A percentile compares a stretch with the other conserved stretches of the same genome.
Evolutionary conservation across 2,888 invertebrate genomes (phyloP).

Genomic region (Chorisops tibialis): DNA sequence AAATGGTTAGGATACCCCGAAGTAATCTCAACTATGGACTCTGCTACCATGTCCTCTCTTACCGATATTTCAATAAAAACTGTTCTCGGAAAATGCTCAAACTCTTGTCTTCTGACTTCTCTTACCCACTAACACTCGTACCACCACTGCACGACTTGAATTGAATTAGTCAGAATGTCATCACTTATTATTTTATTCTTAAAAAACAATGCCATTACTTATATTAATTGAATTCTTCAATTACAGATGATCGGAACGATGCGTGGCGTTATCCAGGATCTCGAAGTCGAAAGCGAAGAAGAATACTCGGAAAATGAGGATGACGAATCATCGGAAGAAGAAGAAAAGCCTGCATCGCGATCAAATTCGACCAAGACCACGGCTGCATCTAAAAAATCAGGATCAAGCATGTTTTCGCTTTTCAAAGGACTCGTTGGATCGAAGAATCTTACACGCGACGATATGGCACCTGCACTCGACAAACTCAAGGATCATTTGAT

Average conservation of each 20-base stretch:
- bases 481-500: conserved; percentile 95
- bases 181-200: too few species aligned
- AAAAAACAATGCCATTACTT: too few species aligned
- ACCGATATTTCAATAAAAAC: too few species aligned
- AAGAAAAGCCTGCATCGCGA: conserved; percentile 36
- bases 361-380: conserved; percentile 39
- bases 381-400: conserved; percentile 40
- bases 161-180: too few species aligned
- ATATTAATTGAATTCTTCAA: too few species aligned
- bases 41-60: too few species aligned
- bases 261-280: conserved; percentile 76
- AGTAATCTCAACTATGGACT: too few species aligned
- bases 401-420: conserved; percentile 74
- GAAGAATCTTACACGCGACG: conserved; percentile 76
- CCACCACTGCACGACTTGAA: too few species aligned
- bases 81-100: too few species aligned
- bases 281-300: conserved; percentile 74
- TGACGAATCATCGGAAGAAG: conserved; percentile 33
- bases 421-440: conserved; percentile 85
- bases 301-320: conserved; percentile 54
- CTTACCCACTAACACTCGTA: too few species aligned
- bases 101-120: too few species aligned
- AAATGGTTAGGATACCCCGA: too few species aligned
- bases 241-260: conserved; percentile 75
- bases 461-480: conserved; percentile 83